Conservation (phyloP, 2,888 invertebrate species). For the Pogonocherus hispidulus region DNA sequence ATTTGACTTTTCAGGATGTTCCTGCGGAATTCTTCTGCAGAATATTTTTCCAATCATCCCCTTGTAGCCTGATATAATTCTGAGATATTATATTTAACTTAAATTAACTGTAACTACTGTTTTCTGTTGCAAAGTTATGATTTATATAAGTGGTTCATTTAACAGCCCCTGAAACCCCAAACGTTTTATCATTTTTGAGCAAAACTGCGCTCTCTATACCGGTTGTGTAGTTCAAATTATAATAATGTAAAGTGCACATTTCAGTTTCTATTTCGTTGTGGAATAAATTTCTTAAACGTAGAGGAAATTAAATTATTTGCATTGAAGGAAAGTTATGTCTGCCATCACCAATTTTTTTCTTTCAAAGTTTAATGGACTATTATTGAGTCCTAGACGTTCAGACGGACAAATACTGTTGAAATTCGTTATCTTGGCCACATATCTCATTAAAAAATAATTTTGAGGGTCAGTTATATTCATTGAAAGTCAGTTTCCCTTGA, state of each 20-base stretch:
- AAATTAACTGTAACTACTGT: too few species aligned
- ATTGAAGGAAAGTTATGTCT: neutral
- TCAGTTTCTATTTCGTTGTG: neutral
- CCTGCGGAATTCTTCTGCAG: neutral
- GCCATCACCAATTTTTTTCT: neutral
- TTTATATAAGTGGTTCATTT: too few species aligned
- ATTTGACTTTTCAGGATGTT: neutral
- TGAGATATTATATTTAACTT: too few species aligned
- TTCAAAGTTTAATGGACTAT: neutral
- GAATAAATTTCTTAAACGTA: neutral
- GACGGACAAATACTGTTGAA: neutral
- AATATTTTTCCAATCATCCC: too few species aligned
- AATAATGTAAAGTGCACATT: neutral
- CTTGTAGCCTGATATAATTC: too few species aligned
- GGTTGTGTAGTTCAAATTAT: neutral
- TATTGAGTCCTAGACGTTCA: neutral
- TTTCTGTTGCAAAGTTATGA: too few species aligned
- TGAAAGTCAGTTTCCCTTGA: neutral
- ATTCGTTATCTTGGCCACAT: neutral
- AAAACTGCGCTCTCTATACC: too few species aligned
- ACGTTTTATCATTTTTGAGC: too few species aligned
- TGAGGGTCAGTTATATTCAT: neutral
- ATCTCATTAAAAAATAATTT: slow-evolving; percentile 2
- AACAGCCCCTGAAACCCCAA: too few species aligned
- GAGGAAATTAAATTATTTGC: neutral